phyloP scores from a whole-genome alignment of 2,888 invertebrate genomes.

The Serripes groenlandicus region DNA sequence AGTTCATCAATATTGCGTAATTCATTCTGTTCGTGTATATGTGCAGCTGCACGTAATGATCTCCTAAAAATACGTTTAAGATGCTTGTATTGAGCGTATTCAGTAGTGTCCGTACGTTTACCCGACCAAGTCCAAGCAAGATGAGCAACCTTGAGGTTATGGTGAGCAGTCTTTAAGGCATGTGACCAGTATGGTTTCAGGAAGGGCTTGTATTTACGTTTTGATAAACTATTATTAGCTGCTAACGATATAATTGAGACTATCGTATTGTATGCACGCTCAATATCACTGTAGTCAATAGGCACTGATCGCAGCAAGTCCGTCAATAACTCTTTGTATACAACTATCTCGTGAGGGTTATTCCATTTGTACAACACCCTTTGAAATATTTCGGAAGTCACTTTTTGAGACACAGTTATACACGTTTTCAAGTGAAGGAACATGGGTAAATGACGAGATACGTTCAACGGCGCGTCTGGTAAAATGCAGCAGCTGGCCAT shows the following conservation, averaged over 20 bases:
- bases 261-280: background rate
- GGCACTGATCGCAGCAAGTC: background rate
- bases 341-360: background rate
- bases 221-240: background rate
- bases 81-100: background rate
- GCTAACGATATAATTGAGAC: background rate
- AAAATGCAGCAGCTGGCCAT: background rate
- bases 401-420: too few relatives aligned
- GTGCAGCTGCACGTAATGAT: background rate
- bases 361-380: background rate
- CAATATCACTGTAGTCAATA: background rate
- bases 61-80: background rate
- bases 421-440: background rate
- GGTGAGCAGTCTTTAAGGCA: background rate
- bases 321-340: background rate
- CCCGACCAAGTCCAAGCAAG: background rate
- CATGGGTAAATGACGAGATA: slow-evolving; percentile 7
- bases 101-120: background rate
- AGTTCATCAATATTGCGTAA: background rate
- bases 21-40: background rate
- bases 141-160: background rate
- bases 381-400: too few relatives aligned
- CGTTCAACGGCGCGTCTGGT: background rate
- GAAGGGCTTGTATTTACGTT: background rate
- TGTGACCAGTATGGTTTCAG: background rate